phyloP scores from a whole-genome alignment of 2,797 vertebrate species.

The Sitta carolinensis region DNA sequence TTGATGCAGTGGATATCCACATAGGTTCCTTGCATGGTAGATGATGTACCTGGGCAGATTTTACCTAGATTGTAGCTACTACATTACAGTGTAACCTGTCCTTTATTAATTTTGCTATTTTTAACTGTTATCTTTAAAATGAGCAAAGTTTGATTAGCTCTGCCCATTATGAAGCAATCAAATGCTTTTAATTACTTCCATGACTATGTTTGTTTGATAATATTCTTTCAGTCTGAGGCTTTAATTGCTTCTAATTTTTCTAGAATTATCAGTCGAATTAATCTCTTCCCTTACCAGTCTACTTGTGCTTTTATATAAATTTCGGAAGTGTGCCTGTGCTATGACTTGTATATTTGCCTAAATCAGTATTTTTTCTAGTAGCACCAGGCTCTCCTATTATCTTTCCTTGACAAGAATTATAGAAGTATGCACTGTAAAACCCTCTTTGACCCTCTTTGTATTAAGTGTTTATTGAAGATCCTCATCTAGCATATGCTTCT shows the following conservation, averaged over 20 bases:
- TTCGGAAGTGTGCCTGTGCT: neutral
- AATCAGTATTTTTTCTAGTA: neutral
- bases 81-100: neutral
- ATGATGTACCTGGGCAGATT: neutral
- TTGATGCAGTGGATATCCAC: neutral
- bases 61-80: neutral
- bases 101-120: neutral
- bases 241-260: conserved; percentile 49
- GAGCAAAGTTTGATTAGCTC: conserved; percentile 42
- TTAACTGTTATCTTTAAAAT: conserved; percentile 55
- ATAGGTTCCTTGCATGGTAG: neutral
- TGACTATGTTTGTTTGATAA: conserved; percentile 51
- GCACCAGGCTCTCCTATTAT: neutral
- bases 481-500: neutral
- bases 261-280: neutral
- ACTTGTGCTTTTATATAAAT: conserved; percentile 1
- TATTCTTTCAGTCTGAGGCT: conserved; percentile 40
- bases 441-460: neutral
- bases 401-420: neutral
- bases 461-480: neutral
- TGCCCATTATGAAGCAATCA: conserved; percentile 51
- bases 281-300: neutral
- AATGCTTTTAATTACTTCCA: conserved; percentile 53
- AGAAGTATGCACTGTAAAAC: neutral
- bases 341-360: neutral